Conservation (phyloP, 1,140 invertebrate genomes). For the Drosophila rhopaloa region DNA sequence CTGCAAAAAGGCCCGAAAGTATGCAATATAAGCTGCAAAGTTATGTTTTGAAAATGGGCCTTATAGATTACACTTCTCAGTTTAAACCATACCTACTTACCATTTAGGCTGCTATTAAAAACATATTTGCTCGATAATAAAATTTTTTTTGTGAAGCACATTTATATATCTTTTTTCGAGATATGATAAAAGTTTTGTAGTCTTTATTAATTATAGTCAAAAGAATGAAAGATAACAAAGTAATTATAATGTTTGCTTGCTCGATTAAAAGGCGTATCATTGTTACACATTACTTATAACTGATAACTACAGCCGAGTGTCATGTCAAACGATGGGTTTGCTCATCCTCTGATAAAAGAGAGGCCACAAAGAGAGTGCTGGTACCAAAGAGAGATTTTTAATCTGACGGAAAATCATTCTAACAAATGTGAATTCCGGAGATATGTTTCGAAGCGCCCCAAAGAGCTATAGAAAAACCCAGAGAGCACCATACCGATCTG, state of each 20-base stretch:
- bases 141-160: no score
- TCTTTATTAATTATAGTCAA: background rate
- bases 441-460: no score
- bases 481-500: conserved; percentile 25
- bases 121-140: no score
- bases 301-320: conserved; percentile 40
- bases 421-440: no score
- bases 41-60: background rate
- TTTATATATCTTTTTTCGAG: no score
- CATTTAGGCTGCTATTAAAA: no score
- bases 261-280: conserved; percentile 22
- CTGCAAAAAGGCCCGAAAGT: background rate
- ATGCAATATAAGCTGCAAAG: conserved; percentile 1
- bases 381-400: background rate
- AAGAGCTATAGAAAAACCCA: background rate
- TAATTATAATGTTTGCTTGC: conserved; percentile 10
- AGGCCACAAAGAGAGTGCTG: background rate
- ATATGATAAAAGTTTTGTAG: no score
- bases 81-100: no score
- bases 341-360: conserved; percentile 31
- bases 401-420: no score
- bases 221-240: background rate
- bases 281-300: conserved; percentile 24
- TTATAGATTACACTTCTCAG: no score
- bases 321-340: conserved; percentile 19